Evolutionary conservation across 2,113 vertebrate species (phyloP), one percentile per base, ranked within the genome.

Genomic region (Carettochelys insculpta): DNA sequence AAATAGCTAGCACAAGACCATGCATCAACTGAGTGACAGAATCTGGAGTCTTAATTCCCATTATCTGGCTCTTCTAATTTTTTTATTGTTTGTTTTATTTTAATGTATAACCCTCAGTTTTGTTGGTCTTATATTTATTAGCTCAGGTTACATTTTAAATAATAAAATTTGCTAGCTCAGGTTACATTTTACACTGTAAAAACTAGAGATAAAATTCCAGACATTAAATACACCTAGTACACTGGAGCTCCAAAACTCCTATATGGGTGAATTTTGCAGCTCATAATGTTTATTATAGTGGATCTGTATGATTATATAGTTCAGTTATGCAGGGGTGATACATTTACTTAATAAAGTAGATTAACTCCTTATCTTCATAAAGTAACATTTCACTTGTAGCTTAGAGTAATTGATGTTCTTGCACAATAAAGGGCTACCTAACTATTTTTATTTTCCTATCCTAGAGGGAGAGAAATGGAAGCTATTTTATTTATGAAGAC

Each of bases 391-490:
- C 94, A 95, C 79, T 95, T 92, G 90, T 76, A 96, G 92, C 86
- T 96, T 95, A 90, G 89, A 82, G 51, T 97, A 98, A 98, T 83
- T 97, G 96, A 96, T 97, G 96, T 95, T 97, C 93, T 95, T 96
- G 93, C 90, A 96, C 96, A 92, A 97, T 88, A 97, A 97, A 92
- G 83, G 91, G 73, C 80, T 97, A 86, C 92, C 93, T 96, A 95
- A 97, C 97, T 97, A 93, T 96, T 95, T 96, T 95, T 85, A 82
- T 95, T 89, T 93, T 92, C 77, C 91, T 92, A 83, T 95, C 54
- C 90, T 94, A 93, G 61, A 94, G 91, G 80, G 77, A 97, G 88
- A 1, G 0, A 96, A 96, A 93, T 29, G 91, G 90, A 94, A 91
- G 90, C 95, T 94, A 85, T 91, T 93, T 96, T 94, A 97, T 97